Conservation (phyloP, 1,140 invertebrate species). For the Drosophila novamexicana region DNA sequence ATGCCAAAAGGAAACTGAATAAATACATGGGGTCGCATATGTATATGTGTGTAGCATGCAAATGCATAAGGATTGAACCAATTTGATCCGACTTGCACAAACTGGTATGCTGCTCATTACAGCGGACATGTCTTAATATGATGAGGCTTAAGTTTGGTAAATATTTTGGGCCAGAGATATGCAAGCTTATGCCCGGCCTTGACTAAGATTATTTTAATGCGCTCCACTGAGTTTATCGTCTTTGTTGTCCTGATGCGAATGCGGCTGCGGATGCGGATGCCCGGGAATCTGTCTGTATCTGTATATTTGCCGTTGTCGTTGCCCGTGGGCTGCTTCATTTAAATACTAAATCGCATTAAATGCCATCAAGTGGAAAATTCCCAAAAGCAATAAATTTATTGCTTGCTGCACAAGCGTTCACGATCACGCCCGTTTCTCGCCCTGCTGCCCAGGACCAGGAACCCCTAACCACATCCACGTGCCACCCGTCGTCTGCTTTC, state of each 20-base stretch:
- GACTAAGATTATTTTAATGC: constrained; percentile 77
- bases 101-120: constrained; percentile 36
- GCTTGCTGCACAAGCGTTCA: constrained; percentile 49
- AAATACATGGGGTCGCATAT: background rate
- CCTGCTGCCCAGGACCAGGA: constrained; percentile 3
- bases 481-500: constrained; percentile 37
- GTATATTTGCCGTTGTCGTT: constrained; percentile 16
- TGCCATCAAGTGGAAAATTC: constrained; percentile 83
- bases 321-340: constrained; percentile 69
- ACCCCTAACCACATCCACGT: background rate
- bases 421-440: constrained; percentile 36
- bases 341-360: constrained; percentile 83
- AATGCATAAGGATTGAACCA: constrained; percentile 18
- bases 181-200: constrained; percentile 35
- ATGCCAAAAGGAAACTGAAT: background rate
- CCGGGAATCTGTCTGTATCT: background rate
- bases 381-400: constrained; percentile 82
- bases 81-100: constrained; percentile 7
- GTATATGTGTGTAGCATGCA: background rate
- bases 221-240: constrained; percentile 76
- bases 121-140: constrained; percentile 17
- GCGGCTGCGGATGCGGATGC: constrained; percentile 20
- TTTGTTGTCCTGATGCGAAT: constrained; percentile 61
- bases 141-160: constrained; percentile 35
- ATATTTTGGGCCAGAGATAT: constrained; percentile 28